Conservation (phyloP, 2,888 invertebrate genomes). For the Coenonympha arcania region DNA sequence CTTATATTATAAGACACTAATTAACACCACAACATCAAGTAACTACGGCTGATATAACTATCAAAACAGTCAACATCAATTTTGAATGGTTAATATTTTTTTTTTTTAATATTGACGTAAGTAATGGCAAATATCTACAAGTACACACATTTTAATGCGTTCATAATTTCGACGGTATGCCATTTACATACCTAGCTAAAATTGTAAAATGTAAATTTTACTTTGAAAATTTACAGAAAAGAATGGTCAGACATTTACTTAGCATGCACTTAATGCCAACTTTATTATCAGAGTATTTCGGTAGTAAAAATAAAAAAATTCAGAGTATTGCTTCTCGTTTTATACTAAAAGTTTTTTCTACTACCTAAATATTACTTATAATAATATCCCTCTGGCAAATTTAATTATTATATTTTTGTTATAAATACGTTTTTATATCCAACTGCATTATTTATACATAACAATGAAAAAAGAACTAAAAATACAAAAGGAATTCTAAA, state of each 20-base stretch:
- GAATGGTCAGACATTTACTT: constrained; percentile 24
- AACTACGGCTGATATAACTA: constrained; percentile 73
- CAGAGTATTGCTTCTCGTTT: constrained; percentile 73
- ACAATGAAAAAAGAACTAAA: constrained; percentile 31
- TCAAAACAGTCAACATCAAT: constrained; percentile 76
- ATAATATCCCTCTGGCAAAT: constrained; percentile 68
- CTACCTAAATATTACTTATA: constrained; percentile 61
- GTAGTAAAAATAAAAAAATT: constrained; percentile 64
- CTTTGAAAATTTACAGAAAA: constrained; percentile 15
- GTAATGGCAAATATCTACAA: constrained; percentile 72
- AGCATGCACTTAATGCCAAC: constrained; percentile 31
- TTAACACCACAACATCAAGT: constrained; percentile 75
- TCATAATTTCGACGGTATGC: constrained; percentile 42
- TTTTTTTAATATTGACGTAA: constrained; percentile 68
- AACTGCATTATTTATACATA: constrained; percentile 27
- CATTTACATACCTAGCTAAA: constrained; percentile 14
- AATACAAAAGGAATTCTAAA: constrained; percentile 18
- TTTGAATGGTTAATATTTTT: constrained; percentile 68
- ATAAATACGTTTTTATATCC: constrained; percentile 28
- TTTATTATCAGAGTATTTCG: constrained; percentile 55
- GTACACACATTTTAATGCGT: constrained; percentile 57
- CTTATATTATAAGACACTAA: constrained; percentile 72
- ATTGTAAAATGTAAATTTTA: constrained; percentile 13
- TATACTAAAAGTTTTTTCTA: constrained; percentile 68
- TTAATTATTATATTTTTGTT: constrained; percentile 38